Percentiles rank a stretch among this genome's conserved stretches.
Evolutionary conservation across 2,797 vertebrate genomes (phyloP).

Genomic region (Mormyrops boulengeri): DNA sequence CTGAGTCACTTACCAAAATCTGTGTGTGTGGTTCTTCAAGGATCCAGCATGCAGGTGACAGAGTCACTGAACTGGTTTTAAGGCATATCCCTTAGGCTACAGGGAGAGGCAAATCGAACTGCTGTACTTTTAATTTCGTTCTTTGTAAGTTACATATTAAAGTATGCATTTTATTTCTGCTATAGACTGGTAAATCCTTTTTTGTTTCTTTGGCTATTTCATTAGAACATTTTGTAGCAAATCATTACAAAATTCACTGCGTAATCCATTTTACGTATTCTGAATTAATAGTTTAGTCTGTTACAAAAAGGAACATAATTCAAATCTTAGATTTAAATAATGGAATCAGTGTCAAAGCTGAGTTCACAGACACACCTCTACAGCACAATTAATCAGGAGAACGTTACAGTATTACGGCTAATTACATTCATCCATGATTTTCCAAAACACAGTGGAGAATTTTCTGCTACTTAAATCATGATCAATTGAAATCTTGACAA

Average conservation of each 20-base stretch:
- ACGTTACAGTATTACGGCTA: neutral
- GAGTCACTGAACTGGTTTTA: neutral
- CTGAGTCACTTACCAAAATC: neutral
- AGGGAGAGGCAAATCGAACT: neutral
- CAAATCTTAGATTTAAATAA: neutral
- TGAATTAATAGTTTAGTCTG: neutral
- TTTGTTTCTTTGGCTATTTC: neutral
- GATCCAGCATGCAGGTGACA: neutral
- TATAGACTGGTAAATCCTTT: neutral
- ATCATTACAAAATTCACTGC: neutral
- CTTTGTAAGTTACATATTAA: neutral
- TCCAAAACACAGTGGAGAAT: neutral
- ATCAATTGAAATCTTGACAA: neutral
- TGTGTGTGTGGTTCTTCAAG: neutral
- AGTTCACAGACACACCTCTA: neutral
- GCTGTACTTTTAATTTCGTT: neutral
- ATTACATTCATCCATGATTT: neutral
- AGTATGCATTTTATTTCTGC: neutral
- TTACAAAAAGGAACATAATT: neutral
- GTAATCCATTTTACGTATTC: neutral
- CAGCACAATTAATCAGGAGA: constrained; percentile 6
- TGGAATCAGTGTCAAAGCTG: constrained; percentile 7
- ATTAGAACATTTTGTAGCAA: neutral
- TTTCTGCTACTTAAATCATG: neutral
- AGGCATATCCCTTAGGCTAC: neutral